Percentiles rank a stretch among this genome's conserved stretches.
These are phyloP conservation scores for Xestia c-nigrum DNA, from an alignment of 2,888 invertebrate genomes.

Conservation along the genomic window DNA sequence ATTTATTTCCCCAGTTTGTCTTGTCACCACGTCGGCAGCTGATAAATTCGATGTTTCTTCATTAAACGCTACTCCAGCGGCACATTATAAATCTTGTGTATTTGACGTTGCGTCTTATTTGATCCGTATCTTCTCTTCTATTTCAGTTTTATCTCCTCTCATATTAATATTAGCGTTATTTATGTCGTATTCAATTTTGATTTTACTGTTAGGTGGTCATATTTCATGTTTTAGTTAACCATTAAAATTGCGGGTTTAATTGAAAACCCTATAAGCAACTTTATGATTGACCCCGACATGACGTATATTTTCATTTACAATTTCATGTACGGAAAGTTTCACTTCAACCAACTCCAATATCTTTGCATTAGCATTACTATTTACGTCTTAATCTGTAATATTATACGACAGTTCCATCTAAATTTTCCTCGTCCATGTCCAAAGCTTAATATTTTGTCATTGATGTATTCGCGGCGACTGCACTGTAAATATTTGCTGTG, in stretches of 20 bases:
- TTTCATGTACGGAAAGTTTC: background rate
- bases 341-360: constrained; percentile 10
- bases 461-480: constrained; percentile 78
- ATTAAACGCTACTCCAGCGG: constrained; percentile 64
- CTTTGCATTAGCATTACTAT: constrained; percentile 24
- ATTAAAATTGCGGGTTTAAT: background rate
- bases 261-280: background rate
- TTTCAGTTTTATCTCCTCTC: constrained; percentile 57
- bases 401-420: constrained; percentile 20
- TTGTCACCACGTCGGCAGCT: constrained; percentile 66
- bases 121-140: constrained; percentile 65
- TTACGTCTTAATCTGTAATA: constrained; percentile 31
- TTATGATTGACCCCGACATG: background rate
- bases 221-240: background rate
- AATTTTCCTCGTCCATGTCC: constrained; percentile 52
- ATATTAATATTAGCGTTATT: constrained; percentile 60
- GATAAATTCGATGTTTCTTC: constrained; percentile 72
- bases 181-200: constrained; percentile 46
- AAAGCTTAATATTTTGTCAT: constrained; percentile 74
- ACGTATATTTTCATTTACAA: background rate
- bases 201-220: background rate
- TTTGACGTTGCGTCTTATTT: constrained; percentile 68
- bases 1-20: constrained; percentile 56
- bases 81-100: constrained; percentile 69
- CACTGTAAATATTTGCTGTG: constrained; percentile 84